These are phyloP conservation scores for Xenentodon cancila DNA, from an alignment of 2,797 vertebrate genomes.

Conservation along the genomic window DNA sequence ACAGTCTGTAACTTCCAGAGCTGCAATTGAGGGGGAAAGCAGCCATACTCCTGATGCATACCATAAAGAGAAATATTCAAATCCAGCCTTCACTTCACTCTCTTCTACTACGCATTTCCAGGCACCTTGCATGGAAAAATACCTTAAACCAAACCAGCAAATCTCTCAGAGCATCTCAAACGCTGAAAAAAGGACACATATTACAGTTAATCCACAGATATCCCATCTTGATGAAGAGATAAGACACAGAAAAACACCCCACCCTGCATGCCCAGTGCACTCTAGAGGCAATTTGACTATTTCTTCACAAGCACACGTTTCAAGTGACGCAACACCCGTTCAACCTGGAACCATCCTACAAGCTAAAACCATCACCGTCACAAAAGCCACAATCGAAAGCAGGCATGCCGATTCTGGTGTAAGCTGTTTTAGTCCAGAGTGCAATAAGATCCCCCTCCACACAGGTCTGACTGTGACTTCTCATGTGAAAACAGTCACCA, in stretches of 20 bases:
- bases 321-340: slow-evolving; percentile 8
- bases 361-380: slow-evolving; percentile 60
- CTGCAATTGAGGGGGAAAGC: slow-evolving; percentile 23
- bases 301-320: slow-evolving; percentile 26
- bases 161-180: slow-evolving; percentile 18
- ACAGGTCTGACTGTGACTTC: slow-evolving; percentile 54
- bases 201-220: slow-evolving; percentile 37
- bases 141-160: slow-evolving; percentile 21
- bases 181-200: slow-evolving; percentile 36
- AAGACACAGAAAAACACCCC: slow-evolving; percentile 42
- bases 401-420: slow-evolving; percentile 20
- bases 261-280: slow-evolving; percentile 70
- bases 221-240: slow-evolving; percentile 42
- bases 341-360: slow-evolving; percentile 39
- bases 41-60: slow-evolving; percentile 12
- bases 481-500: slow-evolving; percentile 63
- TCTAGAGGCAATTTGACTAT: slow-evolving; percentile 41
- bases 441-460: slow-evolving; percentile 24
- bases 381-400: slow-evolving; percentile 66
- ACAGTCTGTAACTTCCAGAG: slow-evolving; percentile 42
- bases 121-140: slow-evolving; percentile 34
- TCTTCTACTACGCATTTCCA: slow-evolving; percentile 24
- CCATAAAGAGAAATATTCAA: slow-evolving; percentile 41
- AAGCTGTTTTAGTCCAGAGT: background rate
- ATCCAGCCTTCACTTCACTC: slow-evolving; percentile 20